Percentiles rank a stretch among this genome's conserved stretches.
Conservation (phyloP, 2,797 vertebrate species). For the Phrynocephalus vlangalii region DNA sequence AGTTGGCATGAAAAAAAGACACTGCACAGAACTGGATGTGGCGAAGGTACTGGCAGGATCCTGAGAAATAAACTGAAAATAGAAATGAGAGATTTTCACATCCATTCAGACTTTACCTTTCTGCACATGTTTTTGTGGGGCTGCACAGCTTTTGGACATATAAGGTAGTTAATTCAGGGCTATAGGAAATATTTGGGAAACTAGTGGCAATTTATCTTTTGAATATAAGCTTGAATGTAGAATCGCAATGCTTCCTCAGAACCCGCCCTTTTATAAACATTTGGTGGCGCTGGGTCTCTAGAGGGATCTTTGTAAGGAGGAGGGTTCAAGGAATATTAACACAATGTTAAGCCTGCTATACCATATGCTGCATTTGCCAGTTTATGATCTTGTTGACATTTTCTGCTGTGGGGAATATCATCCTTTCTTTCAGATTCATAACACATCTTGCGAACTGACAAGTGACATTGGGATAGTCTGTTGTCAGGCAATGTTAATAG, state of each 20-base stretch:
- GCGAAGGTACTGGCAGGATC: too few species aligned
- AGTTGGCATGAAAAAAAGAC: too few species aligned
- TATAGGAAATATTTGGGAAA: background rate
- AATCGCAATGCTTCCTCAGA: background rate
- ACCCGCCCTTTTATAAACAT: background rate
- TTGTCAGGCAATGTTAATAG: constrained; percentile 64
- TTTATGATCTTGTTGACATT: constrained; percentile 70
- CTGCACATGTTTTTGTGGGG: background rate
- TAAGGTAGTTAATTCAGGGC: background rate
- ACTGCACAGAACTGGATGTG: too few species aligned
- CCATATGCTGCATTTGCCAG: constrained; percentile 62
- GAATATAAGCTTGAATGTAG: background rate
- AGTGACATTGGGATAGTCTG: constrained; percentile 66
- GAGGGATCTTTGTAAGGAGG: constrained; percentile 40
- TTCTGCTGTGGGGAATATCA: constrained; percentile 64
- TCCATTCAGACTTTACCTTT: too few species aligned
- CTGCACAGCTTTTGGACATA: background rate
- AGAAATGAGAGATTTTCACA: too few species aligned
- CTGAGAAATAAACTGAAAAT: too few species aligned
- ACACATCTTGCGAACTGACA: constrained; percentile 65
- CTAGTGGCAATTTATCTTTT: background rate
- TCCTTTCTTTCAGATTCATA: constrained; percentile 61
- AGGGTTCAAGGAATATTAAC: constrained; percentile 55
- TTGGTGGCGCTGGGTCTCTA: background rate
- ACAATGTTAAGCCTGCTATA: constrained; percentile 58